Evolutionary conservation across 2,888 invertebrate genomes (phyloP).

Genomic region (Acanthosepion pharaonis): DNA sequence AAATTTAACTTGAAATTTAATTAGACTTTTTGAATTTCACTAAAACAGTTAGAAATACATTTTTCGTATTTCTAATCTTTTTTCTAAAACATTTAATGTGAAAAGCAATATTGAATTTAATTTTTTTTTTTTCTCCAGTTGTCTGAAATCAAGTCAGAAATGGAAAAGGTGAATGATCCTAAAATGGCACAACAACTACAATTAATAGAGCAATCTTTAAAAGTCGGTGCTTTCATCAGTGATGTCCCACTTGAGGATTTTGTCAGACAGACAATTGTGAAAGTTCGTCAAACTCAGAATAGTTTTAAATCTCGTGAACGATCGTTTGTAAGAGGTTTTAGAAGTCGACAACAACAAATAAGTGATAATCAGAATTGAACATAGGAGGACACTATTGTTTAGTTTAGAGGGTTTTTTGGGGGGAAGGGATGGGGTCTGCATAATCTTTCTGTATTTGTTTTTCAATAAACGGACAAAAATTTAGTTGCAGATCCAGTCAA

Average conservation of each 20-base stretch:
- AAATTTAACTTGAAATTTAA: too few relatives aligned
- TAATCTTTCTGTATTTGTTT: too few relatives aligned
- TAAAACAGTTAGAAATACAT: too few relatives aligned
- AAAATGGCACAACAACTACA: not conserved
- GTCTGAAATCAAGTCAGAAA: not conserved
- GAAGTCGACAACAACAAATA: not conserved
- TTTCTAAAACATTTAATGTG: too few relatives aligned
- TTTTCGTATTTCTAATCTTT: too few relatives aligned
- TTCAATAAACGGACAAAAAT: not conserved
- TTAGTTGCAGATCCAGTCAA: not conserved
- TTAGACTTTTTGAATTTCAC: too few relatives aligned
- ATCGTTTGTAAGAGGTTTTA: not conserved
- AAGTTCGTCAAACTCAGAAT: not conserved
- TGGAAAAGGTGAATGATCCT: not conserved
- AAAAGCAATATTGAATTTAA: not conserved
- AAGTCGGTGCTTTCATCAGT: slow-evolving; percentile 35
- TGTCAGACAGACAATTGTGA: not conserved
- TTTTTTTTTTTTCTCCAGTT: not conserved
- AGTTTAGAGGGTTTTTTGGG: not conserved
- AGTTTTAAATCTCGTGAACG: slow-evolving; percentile 41
- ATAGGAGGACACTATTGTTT: not conserved
- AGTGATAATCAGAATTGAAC: not conserved
- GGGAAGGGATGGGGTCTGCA: too few relatives aligned
- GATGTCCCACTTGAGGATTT: slow-evolving; percentile 34
- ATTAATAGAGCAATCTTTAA: slow-evolving; percentile 10